Base-by-base conservation (phyloP, 2,797 vertebrate species). In the Discoglossus pictus region DNA sequence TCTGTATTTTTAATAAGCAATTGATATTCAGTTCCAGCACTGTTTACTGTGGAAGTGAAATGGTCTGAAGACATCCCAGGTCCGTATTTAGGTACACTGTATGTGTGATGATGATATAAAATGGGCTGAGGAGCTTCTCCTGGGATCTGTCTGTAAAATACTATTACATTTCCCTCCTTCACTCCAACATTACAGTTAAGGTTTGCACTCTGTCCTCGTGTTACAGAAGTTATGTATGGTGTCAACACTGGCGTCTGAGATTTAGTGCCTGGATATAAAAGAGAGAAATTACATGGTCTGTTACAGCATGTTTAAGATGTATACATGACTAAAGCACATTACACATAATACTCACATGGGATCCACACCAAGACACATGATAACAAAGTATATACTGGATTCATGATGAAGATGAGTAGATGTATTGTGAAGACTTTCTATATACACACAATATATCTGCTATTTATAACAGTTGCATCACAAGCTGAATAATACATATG, bases 51-150 rank as follows among this genome's bases (percentile, higher is more conserved):
- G 38, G 24, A 59, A 12, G 13, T 12, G 35, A 16, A 59, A 31
- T 18, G 55, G 5, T 2, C 13, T 23, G 55, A 59, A 15, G 55
- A 42, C 13, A 59, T 24, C 24, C 55, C 55, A 16, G 55, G 36
- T 15, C 38, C 55, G 25, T 59, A 59, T 13, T 25, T 24, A 44
- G 36, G 38, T 42, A 24, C 38, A 27, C 36, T n/a, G 38, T 44
- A 59, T 35, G 27, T 5, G 16, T 44, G 55, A 8, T 40, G 21
- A 43, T 40, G 36, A 31, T 59, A 59, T 16, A 44, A 15, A 17
- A 40, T 20, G 6, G 43, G 38, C 20, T 59, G 36, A 4, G 55
- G 55, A 1, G 18, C 20, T n/a, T 42, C 38, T 24, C 55, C 55
- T 13, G 55, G 36, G 2, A 18, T 38, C 18, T 59, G 55, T 10